A percentile compares a stretch with the other conserved stretches of the same genome.
These are phyloP conservation scores for Enoplosus armatus DNA, from an alignment of 2,797 vertebrate genomes.

Conservation along the genomic window DNA sequence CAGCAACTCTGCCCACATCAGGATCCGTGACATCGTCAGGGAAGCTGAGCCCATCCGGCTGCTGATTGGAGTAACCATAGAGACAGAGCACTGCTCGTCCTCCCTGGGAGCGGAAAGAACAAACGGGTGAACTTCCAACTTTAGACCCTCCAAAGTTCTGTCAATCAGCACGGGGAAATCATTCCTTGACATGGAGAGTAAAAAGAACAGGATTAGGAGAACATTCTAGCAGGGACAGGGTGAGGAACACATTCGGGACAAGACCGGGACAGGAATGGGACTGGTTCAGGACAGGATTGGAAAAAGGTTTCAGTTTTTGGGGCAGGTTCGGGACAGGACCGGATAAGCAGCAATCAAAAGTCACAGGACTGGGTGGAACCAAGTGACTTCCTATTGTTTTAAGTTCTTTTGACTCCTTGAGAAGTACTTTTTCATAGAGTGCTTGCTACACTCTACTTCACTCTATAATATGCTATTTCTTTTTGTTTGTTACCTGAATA, in stretches of 20 bases:
- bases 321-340: not conserved
- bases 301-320: not conserved
- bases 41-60: constrained; percentile 91
- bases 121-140: not conserved
- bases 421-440: not conserved
- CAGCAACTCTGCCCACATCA: constrained; percentile 86
- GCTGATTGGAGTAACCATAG: constrained; percentile 92
- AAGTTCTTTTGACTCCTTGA: not conserved
- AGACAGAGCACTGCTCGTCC: constrained; percentile 90
- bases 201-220: not conserved
- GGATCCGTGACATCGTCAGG: constrained; percentile 87
- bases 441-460: not conserved
- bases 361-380: not conserved
- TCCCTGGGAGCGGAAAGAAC: constrained; percentile 80
- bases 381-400: not conserved
- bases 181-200: not conserved
- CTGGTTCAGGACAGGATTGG: not conserved
- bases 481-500: constrained; percentile 88
- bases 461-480: not conserved
- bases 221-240: not conserved
- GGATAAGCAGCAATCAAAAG: not conserved
- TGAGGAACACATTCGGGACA: not conserved
- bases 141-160: not conserved
- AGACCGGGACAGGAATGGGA: not conserved
- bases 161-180: not conserved